phyloP scores from a whole-genome alignment of 2,888 invertebrate species.

The Acheta domesticus region DNA sequence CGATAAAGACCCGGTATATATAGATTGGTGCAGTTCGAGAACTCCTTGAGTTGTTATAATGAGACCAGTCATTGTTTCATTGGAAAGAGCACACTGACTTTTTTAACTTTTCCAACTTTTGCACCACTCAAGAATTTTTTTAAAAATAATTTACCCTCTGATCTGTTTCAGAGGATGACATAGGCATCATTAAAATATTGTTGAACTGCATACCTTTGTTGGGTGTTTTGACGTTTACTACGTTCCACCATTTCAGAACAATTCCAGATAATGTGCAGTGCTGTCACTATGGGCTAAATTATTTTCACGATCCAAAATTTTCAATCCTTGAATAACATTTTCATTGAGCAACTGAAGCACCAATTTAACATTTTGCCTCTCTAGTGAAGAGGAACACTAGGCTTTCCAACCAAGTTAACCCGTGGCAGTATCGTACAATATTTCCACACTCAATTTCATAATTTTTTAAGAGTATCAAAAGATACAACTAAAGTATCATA shows the following conservation, averaged over 20 bases:
- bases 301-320: no score
- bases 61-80: not conserved
- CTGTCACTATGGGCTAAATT: not conserved
- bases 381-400: not conserved
- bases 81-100: not conserved
- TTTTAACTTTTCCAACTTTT: not conserved
- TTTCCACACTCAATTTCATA: not conserved
- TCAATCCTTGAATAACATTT: not conserved
- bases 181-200: no score
- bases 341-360: not conserved
- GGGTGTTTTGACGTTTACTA: no score
- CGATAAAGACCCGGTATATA: no score
- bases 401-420: not conserved
- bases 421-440: not conserved
- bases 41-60: not conserved
- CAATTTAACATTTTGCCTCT: not conserved
- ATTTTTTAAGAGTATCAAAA: not conserved
- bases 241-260: no score
- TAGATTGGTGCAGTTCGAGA: not conserved
- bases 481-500: not conserved
- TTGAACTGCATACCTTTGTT: no score
- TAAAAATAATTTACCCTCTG: not conserved
- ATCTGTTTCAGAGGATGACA: not conserved
- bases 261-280: not conserved
- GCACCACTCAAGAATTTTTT: not conserved